Evolutionary conservation across 2,888 invertebrate species (phyloP).

Genomic region (Mythimna vitellina): DNA sequence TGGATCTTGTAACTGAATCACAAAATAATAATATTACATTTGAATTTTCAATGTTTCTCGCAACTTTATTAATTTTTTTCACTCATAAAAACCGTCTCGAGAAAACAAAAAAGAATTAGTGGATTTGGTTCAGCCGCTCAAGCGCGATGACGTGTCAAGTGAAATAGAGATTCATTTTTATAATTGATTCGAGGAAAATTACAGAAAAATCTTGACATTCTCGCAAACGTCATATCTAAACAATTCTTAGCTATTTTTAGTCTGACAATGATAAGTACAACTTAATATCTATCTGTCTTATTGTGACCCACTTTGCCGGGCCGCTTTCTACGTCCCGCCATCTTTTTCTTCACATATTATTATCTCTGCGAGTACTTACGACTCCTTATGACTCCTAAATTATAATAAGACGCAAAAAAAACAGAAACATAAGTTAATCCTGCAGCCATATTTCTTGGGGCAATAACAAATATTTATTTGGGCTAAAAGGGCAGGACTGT

Average conservation of each 20-base stretch:
- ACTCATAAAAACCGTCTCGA: no score
- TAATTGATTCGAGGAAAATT: no score
- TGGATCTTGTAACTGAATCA: no score
- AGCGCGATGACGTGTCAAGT: no score
- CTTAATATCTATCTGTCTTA: slow-evolving; percentile 14
- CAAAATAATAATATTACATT: no score
- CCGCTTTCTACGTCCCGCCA: slow-evolving; percentile 2
- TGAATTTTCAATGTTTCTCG: no score
- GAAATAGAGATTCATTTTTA: no score
- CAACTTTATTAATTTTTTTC: no score
- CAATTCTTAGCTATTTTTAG: slow-evolving; percentile 8
- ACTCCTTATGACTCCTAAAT: slow-evolving; percentile 34
- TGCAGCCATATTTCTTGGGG: slow-evolving; percentile 51
- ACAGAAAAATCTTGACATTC: no score
- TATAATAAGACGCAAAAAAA: slow-evolving; percentile 55
- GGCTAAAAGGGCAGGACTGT: slow-evolving; percentile 53
- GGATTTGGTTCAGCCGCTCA: no score
- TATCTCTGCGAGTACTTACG: slow-evolving; percentile 35
- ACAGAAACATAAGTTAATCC: slow-evolving; percentile 56
- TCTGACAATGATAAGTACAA: slow-evolving; percentile 10
- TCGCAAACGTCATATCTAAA: background rate
- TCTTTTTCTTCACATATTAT: slow-evolving; percentile 35
- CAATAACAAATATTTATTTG: slow-evolving; percentile 66
- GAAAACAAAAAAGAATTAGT: no score
- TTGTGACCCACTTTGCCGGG: slow-evolving; percentile 30